Evolutionary conservation across 2,113 vertebrate genomes (phyloP).

Genomic region (Tinamus guttatus): DNA sequence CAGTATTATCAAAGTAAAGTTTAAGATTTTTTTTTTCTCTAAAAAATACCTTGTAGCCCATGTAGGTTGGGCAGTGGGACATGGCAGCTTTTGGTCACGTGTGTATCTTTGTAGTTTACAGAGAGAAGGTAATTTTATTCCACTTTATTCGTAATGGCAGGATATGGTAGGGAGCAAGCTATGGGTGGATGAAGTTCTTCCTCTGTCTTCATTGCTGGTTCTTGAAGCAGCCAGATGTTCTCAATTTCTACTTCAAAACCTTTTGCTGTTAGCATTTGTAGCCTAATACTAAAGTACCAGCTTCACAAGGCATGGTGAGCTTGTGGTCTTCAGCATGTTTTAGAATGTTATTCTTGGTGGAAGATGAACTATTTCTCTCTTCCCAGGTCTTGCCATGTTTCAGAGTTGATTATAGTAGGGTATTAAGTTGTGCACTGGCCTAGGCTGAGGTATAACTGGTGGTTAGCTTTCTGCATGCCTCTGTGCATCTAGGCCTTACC

Average conservation of each 20-base stretch:
- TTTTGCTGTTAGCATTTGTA: background rate
- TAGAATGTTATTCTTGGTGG: background rate
- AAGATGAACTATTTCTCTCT: background rate
- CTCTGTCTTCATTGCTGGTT: accelerated
- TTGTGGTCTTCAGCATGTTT: background rate
- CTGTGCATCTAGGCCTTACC: background rate
- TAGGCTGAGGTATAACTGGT: background rate
- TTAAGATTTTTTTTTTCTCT: background rate
- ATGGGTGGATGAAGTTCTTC: background rate
- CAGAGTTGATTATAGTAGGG: background rate
- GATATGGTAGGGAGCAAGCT: background rate
- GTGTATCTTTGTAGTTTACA: background rate
- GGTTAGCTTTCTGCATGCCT: background rate
- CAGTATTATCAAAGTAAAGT: background rate
- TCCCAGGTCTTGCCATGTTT: background rate
- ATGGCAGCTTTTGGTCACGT: background rate
- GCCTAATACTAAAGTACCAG: background rate
- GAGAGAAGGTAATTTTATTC: background rate
- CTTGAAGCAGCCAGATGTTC: background rate
- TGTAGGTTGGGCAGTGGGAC: background rate
- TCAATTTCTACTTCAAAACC: background rate
- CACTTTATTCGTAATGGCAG: background rate
- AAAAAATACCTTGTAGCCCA: background rate
- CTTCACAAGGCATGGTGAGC: background rate
- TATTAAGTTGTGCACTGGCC: background rate